Percentiles rank a stretch among this genome's conserved stretches.
Conservation (phyloP, 1,140 invertebrate species). For the Trichomalopsis sarcophagae region DNA sequence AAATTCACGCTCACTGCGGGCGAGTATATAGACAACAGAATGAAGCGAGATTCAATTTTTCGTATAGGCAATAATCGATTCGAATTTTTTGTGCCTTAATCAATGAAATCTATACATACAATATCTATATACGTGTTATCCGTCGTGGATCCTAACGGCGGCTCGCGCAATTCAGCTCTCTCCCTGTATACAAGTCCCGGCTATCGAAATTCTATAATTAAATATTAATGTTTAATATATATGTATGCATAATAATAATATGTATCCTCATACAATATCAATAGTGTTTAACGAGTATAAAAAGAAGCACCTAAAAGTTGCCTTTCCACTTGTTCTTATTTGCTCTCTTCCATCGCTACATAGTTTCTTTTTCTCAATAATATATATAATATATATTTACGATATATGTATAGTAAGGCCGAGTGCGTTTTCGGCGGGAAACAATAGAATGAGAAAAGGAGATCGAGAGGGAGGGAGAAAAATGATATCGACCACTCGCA, state of each 20-base stretch:
- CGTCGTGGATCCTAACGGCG: not conserved
- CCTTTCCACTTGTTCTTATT: conserved; percentile 46
- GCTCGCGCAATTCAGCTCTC: conserved; percentile 17
- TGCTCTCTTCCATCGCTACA: conserved; percentile 51
- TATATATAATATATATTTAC: conserved; percentile 67
- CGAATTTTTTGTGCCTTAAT: not conserved
- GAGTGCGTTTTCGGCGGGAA: conserved; percentile 59
- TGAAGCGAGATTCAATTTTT: not conserved
- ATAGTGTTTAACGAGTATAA: conserved; percentile 47
- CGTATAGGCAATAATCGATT: not conserved
- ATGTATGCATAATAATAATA: conserved; percentile 56
- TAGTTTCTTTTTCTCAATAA: conserved; percentile 51
- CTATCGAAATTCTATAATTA: conserved; percentile 44
- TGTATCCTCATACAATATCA: conserved; percentile 50
- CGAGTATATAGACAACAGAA: not conserved
- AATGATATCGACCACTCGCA: conserved; percentile 55
- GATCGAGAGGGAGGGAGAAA: conserved; percentile 57
- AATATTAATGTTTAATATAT: conserved; percentile 53
- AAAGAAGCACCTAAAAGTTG: conserved; percentile 47
- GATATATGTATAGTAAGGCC: conserved; percentile 51
- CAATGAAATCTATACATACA: not conserved
- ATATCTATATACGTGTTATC: conserved; percentile 4
- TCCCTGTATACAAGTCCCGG: conserved; percentile 8
- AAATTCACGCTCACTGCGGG: not conserved
- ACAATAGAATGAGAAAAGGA: conserved; percentile 56